Evolutionary conservation across 2,797 vertebrate genomes (phyloP).

Genomic region (Hydrophis major): DNA sequence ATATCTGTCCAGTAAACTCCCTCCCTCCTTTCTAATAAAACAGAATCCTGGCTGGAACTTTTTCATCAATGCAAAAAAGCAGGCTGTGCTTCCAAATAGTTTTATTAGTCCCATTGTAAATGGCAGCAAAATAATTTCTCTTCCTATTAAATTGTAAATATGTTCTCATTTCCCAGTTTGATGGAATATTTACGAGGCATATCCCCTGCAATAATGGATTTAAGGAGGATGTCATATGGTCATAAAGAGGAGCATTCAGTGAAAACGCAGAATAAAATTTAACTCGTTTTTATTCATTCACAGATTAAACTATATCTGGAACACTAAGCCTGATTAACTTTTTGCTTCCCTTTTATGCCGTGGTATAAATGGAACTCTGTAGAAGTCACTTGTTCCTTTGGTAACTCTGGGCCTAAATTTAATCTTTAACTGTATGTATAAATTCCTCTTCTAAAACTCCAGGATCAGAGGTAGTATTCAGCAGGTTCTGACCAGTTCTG

Average conservation of each 20-base stretch:
- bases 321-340: conserved; percentile 48
- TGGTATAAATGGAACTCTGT: conserved; percentile 47
- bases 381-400: conserved; percentile 24
- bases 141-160: conserved; percentile 51
- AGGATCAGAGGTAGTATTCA: not conserved
- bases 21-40: not conserved
- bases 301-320: conserved; percentile 59
- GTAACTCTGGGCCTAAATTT: conserved; percentile 39
- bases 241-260: conserved; percentile 60
- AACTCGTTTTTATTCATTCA: conserved; percentile 67
- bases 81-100: conserved; percentile 49
- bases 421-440: conserved; percentile 44
- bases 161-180: conserved; percentile 55
- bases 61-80: conserved; percentile 47
- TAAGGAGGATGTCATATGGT: conserved; percentile 54
- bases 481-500: too few species aligned
- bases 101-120: conserved; percentile 49
- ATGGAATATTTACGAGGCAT: conserved; percentile 48
- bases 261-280: conserved; percentile 60
- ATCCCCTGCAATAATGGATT: conserved; percentile 51
- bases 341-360: conserved; percentile 51
- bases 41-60: conserved; percentile 61
- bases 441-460: conserved; percentile 56
- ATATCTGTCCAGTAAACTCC: conserved; percentile 59
- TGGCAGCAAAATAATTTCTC: conserved; percentile 40